These are phyloP conservation scores for Timandra comae DNA, from an alignment of 2,888 invertebrate species.

Conservation along the genomic window DNA sequence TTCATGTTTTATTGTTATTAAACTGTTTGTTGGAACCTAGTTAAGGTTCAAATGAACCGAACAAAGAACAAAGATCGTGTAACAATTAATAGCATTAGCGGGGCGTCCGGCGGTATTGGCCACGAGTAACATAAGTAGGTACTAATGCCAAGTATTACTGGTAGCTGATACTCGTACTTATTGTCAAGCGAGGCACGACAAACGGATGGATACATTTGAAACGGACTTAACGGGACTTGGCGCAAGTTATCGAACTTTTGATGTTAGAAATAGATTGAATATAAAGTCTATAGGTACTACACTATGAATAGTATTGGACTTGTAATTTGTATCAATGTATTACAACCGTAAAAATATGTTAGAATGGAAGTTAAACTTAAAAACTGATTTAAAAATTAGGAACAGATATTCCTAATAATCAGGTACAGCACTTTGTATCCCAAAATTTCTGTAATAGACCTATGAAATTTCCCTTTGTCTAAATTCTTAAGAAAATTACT, in stretches of 20 bases:
- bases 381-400: too few relatives aligned
- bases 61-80: constrained; percentile 1
- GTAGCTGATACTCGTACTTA: constrained; percentile 31
- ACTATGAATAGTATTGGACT: neutral
- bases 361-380: too few relatives aligned
- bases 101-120: neutral
- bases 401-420: neutral
- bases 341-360: too few relatives aligned
- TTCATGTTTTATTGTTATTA: constrained; percentile 7
- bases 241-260: constrained; percentile 20
- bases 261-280: constrained; percentile 1
- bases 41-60: neutral
- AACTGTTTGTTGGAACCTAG: constrained; percentile 1
- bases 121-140: constrained; percentile 7
- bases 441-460: too few relatives aligned
- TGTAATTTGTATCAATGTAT: neutral
- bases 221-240: constrained; percentile 32
- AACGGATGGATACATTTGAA: constrained; percentile 38
- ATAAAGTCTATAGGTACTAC: neutral
- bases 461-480: too few relatives aligned
- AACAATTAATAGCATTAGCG: constrained; percentile 3
- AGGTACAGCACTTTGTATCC: neutral
- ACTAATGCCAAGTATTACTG: constrained; percentile 21
- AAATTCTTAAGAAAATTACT: too few relatives aligned
- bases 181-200: constrained; percentile 45